These are phyloP conservation scores for Pseudopleuronectes americanus DNA, from an alignment of 2,797 vertebrate species.

Conservation along the genomic window DNA sequence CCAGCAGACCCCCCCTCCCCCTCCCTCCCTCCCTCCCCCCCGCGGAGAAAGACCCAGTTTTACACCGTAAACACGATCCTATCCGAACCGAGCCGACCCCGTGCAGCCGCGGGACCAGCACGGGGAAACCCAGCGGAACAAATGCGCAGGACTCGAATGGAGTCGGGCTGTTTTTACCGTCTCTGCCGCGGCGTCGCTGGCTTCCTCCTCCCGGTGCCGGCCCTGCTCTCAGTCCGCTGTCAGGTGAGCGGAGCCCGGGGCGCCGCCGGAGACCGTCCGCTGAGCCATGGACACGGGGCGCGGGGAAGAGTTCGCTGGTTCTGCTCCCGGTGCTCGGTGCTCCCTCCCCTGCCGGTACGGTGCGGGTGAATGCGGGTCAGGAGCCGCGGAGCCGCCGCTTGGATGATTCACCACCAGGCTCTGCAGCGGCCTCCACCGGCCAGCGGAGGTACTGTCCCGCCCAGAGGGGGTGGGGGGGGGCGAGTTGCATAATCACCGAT, in stretches of 20 bases:
- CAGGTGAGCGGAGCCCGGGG: constrained; percentile 29
- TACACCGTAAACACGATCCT: too few species aligned
- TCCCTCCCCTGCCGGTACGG: constrained; percentile 55
- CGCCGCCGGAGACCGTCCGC: constrained; percentile 6
- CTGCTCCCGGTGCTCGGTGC: constrained; percentile 49
- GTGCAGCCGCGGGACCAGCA: background rate
- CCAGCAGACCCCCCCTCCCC: background rate
- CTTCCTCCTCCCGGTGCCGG: constrained; percentile 13
- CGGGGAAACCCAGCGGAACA: background rate
- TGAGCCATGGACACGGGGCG: constrained; percentile 55
- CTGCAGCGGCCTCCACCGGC: constrained; percentile 51
- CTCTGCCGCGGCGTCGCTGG: constrained; percentile 8
- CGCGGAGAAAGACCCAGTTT: too few species aligned
- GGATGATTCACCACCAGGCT: background rate
- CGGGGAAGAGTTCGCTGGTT: constrained; percentile 32
- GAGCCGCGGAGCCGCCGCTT: constrained; percentile 34
- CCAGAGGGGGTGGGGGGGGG: background rate
- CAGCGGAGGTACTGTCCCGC: background rate
- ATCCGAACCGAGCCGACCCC: too few species aligned
- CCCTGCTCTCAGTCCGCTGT: constrained; percentile 28
- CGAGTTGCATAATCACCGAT: constrained; percentile 31
- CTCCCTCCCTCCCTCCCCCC: background rate
- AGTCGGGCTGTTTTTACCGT: constrained; percentile 12
- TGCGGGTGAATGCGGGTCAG: constrained; percentile 76
- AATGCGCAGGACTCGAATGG: background rate